Conservation (phyloP, 2,888 invertebrate genomes). For the Chrysolina oricalcia region DNA sequence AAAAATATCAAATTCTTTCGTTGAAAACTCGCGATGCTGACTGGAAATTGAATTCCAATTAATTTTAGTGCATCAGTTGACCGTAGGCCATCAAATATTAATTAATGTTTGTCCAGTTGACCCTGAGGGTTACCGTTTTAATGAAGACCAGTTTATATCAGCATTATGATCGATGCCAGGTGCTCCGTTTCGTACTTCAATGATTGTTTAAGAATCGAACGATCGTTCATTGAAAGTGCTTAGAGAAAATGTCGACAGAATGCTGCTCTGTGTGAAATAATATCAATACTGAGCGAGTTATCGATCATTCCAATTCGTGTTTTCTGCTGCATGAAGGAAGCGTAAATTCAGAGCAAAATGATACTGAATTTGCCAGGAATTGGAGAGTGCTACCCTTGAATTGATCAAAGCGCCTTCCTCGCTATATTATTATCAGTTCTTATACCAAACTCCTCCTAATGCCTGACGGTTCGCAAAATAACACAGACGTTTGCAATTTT, state of each 20-base stretch:
- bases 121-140: slow-evolving; percentile 9
- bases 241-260: slow-evolving; percentile 14
- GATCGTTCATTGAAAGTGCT: slow-evolving; percentile 28
- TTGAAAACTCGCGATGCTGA: not conserved
- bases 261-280: slow-evolving; percentile 2
- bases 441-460: no score
- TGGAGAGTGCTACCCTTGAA: no score
- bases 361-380: not conserved
- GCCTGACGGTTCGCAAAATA: no score
- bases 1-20: slow-evolving; percentile 15
- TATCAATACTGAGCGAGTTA: slow-evolving; percentile 19
- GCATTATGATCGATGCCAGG: slow-evolving; percentile 17
- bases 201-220: slow-evolving; percentile 21
- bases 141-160: slow-evolving; percentile 21
- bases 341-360: not conserved
- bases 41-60: slow-evolving; percentile 20
- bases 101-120: slow-evolving; percentile 15
- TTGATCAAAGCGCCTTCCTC: no score
- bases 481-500: no score
- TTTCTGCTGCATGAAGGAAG: not conserved
- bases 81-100: not conserved
- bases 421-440: no score
- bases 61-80: slow-evolving; percentile 7
- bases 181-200: slow-evolving; percentile 18
- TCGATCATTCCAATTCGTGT: not conserved